Percentiles rank a stretch among this genome's conserved stretches.
phyloP scores from a whole-genome alignment of 2,888 invertebrate species.

The Conus canariensis region DNA sequence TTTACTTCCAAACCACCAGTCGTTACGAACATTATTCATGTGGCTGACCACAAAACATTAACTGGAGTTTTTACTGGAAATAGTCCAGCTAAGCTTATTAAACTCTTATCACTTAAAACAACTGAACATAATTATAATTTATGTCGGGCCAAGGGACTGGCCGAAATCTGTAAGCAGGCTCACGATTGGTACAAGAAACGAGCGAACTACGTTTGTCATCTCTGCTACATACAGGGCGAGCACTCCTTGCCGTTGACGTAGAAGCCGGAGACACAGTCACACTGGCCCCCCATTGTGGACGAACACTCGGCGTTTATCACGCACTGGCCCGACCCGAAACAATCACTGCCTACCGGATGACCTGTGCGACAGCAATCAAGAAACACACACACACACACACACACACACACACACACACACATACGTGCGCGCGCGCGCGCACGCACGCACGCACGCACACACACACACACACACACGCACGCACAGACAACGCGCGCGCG shows the following conservation, averaged over 20 bases:
- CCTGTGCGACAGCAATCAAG: constrained; percentile 23
- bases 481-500: too few species aligned
- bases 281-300: constrained; percentile 37
- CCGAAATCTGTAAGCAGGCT: too few species aligned
- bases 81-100: too few species aligned
- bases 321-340: constrained; percentile 39
- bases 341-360: constrained; percentile 38
- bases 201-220: too few species aligned
- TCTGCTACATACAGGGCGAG: constrained; percentile 27
- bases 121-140: too few species aligned
- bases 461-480: not conserved
- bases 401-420: not conserved
- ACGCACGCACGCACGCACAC: not conserved
- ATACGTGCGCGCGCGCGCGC: not conserved
- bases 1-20: too few species aligned
- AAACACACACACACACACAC: constrained; percentile 8
- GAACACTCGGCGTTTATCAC: constrained; percentile 34
- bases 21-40: too few species aligned
- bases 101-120: too few species aligned
- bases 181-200: too few species aligned
- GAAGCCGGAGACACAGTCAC: constrained; percentile 33
- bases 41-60: too few species aligned
- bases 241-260: constrained; percentile 42
- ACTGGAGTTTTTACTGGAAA: too few species aligned
- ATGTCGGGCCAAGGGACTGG: too few species aligned